Evolutionary conservation across 2,888 invertebrate genomes (phyloP).

Genomic region (Philereme vetulata): DNA sequence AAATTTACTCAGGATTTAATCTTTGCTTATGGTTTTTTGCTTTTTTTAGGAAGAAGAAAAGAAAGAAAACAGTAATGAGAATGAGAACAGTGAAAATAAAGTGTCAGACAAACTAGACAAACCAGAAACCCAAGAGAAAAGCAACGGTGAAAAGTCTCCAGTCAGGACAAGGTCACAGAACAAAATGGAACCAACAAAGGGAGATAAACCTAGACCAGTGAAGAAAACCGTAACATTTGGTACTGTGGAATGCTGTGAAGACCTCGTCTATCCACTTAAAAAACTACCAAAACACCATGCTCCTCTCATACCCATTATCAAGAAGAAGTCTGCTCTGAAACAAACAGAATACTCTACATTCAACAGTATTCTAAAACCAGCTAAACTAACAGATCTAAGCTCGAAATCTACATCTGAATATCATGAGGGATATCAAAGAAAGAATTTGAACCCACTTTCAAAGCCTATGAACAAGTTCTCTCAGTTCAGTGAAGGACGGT

Average conservation of each 20-base stretch:
- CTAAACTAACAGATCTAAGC: constrained; percentile 85
- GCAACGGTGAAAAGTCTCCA: constrained; percentile 66
- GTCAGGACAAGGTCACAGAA: constrained; percentile 78
- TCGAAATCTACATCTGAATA: constrained; percentile 82
- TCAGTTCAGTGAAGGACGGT: constrained; percentile 73
- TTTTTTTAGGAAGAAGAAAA: constrained; percentile 77
- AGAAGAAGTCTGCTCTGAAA: constrained; percentile 84
- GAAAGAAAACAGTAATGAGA: constrained; percentile 77
- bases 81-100: constrained; percentile 63
- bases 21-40: not conserved
- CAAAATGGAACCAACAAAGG: constrained; percentile 77
- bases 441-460: constrained; percentile 75
- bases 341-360: constrained; percentile 83
- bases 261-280: constrained; percentile 82
- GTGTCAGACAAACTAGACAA: constrained; percentile 52
- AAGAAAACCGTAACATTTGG: constrained; percentile 87
- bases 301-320: constrained; percentile 85
- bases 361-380: constrained; percentile 85
- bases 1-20: too few species aligned
- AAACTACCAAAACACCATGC: constrained; percentile 84
- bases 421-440: constrained; percentile 75
- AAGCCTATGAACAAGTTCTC: constrained; percentile 78
- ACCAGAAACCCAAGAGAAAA: constrained; percentile 54
- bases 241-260: constrained; percentile 86
- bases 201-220: constrained; percentile 76